Percentiles rank a stretch among this genome's conserved stretches.
Evolutionary conservation across 2,888 invertebrate species (phyloP).

Genomic region (Galerucella nymphaeae): DNA sequence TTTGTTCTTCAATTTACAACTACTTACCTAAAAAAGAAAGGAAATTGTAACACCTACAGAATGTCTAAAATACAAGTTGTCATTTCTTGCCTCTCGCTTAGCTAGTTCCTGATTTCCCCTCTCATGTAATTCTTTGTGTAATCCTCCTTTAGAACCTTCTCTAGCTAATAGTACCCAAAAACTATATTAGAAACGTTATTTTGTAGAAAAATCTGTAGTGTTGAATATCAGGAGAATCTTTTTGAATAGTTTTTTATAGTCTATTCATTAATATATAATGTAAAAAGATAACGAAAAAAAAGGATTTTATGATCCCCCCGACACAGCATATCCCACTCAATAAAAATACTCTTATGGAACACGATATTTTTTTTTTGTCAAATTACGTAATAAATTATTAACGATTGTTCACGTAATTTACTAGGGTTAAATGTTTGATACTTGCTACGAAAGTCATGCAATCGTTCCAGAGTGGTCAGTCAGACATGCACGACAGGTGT

Average conservation of each 20-base stretch:
- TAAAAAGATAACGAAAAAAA: conserved; percentile 20
- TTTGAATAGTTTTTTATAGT: background rate
- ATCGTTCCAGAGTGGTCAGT: conserved; percentile 23
- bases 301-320: conserved; percentile 23
- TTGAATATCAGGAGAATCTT: background rate
- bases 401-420: conserved; percentile 60
- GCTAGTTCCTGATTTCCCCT: too few relatives aligned
- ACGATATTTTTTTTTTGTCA: conserved; percentile 57
- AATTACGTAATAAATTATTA: conserved; percentile 63
- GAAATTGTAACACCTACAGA: too few relatives aligned
- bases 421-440: conserved; percentile 61
- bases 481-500: conserved; percentile 32
- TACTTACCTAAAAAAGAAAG: too few relatives aligned
- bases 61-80: too few relatives aligned
- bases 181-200: too few relatives aligned
- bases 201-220: too few relatives aligned
- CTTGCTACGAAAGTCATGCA: conserved; percentile 39
- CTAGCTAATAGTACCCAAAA: too few relatives aligned
- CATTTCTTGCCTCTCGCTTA: too few relatives aligned
- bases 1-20: too few relatives aligned
- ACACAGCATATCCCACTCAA: conserved; percentile 41
- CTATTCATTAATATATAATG: conserved; percentile 20
- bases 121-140: too few relatives aligned
- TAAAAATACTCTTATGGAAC: conserved; percentile 52
- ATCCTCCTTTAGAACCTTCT: too few relatives aligned